Conservation (phyloP, 2,797 vertebrate genomes). For the Intellagama lesueurii region DNA sequence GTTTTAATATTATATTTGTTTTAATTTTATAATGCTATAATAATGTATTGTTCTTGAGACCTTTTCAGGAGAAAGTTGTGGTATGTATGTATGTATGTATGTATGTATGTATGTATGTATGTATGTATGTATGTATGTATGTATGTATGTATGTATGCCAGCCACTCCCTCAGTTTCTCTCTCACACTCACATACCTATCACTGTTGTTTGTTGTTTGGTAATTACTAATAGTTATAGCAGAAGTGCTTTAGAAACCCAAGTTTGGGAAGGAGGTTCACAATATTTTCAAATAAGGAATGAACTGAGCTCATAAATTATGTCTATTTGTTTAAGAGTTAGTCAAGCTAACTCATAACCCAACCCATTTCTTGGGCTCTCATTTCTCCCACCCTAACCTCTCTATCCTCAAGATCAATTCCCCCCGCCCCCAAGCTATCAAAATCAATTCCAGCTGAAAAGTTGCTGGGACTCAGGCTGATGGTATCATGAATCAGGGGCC, state of each 20-base stretch:
- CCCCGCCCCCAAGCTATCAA: neutral
- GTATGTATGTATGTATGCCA: too few relatives aligned
- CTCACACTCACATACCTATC: too few relatives aligned
- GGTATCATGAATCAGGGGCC: conserved; percentile 5
- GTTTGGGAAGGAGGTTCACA: neutral
- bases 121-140: too few relatives aligned
- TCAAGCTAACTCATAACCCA: neutral
- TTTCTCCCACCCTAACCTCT: neutral
- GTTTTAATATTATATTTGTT: too few relatives aligned
- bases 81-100: too few relatives aligned
- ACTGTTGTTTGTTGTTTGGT: too few relatives aligned
- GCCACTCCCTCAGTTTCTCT: too few relatives aligned
- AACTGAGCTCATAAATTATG: neutral
- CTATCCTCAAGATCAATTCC: neutral
- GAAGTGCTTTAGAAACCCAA: neutral
- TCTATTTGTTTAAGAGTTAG: neutral
- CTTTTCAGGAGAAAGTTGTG: too few relatives aligned
- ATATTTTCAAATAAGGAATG: neutral
- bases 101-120: too few relatives aligned
- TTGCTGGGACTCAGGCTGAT: neutral
- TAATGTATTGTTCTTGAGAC: too few relatives aligned
- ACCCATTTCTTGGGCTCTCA: neutral
- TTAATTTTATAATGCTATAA: too few relatives aligned
- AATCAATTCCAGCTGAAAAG: conserved; percentile 17
- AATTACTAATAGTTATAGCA: too few relatives aligned